Percentiles rank a stretch among this genome's conserved stretches.
These are phyloP conservation scores for Ectemnius lituratus DNA, from an alignment of 2,888 invertebrate species.

Conservation along the genomic window DNA sequence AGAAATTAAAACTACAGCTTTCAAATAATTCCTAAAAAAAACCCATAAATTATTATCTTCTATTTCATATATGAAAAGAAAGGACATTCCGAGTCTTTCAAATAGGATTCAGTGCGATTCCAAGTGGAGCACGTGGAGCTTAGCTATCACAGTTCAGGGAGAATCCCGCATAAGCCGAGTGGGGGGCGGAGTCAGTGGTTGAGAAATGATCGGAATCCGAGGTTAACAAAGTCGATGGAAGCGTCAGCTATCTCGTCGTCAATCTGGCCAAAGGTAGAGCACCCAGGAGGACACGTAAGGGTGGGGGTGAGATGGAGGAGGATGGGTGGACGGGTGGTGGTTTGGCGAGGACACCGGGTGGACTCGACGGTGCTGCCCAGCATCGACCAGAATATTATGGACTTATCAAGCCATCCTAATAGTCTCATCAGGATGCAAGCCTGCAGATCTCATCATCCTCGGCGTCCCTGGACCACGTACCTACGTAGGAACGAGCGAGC, in stretches of 20 bases:
- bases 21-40: neutral
- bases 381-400: conserved; percentile 75
- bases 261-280: conserved; percentile 62
- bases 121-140: neutral
- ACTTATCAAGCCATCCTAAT: conserved; percentile 77
- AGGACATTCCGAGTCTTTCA: too few relatives aligned
- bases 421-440: conserved; percentile 77
- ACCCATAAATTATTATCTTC: neutral
- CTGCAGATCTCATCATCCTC: conserved; percentile 76
- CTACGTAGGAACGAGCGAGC: conserved; percentile 67
- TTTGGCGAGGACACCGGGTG: conserved; percentile 68
- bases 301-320: conserved; percentile 16
- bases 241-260: conserved; percentile 63
- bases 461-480: conserved; percentile 64
- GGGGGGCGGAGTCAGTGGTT: conserved; percentile 26
- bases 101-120: neutral
- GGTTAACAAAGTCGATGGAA: conserved; percentile 67
- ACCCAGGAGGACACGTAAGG: conserved; percentile 47
- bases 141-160: conserved; percentile 17
- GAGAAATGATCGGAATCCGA: conserved; percentile 63
- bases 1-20: neutral
- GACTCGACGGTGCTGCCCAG: conserved; percentile 66
- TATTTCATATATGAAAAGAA: neutral
- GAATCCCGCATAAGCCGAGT: conserved; percentile 38
- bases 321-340: conserved; percentile 47